Base-by-base conservation (phyloP, 2,797 vertebrate genomes). In the Glyptemys insculpta region DNA sequence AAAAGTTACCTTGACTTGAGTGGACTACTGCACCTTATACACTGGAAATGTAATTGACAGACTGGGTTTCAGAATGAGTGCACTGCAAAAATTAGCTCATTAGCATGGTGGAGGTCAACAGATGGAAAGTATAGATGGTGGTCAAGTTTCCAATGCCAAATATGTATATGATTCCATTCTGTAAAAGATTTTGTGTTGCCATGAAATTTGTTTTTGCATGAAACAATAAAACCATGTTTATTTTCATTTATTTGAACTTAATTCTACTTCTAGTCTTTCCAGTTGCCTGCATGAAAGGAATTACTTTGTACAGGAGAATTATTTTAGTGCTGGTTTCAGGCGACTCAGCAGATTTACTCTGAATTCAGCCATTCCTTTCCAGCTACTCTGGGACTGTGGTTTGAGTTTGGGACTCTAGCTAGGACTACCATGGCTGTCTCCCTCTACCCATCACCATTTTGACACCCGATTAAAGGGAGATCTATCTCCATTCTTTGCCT, bases 201-300 rank as follows among this genome's bases (percentile, higher is more conserved):
- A 97, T 76, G 54, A 86, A 94, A 90, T 79, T 15, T 89, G 44
- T 52, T 97, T 97, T 94, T 88, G 88, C 97, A 97, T 96, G 96
- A 97, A 95, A 96, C 74, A 81, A 49, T 92, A 87, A 95, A 37
- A 95, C 65, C 56, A 41, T 23, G 83, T 90, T 92, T 95, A 50
- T 94, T 97, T 94, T 88, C 92, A 44, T 59, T 91, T 81, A 95
- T 89, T 29, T 81, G 49, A 90, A 41, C 27, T 78, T 37, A 82
- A 57, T 91, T 44, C 47, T 65, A 9, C 79, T 87, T 47, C 1
- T 2, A 34, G 18, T 6, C 4, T 50, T 44, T 25, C 52, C 62
- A 5, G n/a, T 1, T 0, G 3, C n/a, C 53, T 18, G 37, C 49
- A 11, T 49, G 84, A 44, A 72, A 11, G 29, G 27, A 12, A 11